These are phyloP conservation scores for Cydia amplana DNA, from an alignment of 1,140 invertebrate species.

Conservation along the genomic window DNA sequence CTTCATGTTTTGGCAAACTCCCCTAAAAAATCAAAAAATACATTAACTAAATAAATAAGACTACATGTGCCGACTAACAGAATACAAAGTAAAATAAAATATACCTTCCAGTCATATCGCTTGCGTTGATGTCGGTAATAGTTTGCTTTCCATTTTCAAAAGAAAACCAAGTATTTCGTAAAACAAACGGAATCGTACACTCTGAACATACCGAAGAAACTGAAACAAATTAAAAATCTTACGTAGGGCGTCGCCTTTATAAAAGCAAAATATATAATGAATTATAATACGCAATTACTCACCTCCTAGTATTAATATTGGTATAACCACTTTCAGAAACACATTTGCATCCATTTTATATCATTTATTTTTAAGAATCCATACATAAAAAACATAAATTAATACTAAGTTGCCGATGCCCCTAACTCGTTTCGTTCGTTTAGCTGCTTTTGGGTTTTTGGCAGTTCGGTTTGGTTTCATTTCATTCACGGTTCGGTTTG, in stretches of 20 bases:
- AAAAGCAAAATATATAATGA: conserved; percentile 33
- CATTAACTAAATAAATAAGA: background rate
- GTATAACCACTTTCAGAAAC: conserved; percentile 29
- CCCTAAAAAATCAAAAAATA: conserved; percentile 70
- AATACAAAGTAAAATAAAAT: conserved; percentile 29
- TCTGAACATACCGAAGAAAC: conserved; percentile 60
- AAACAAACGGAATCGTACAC: conserved; percentile 86
- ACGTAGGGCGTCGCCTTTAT: conserved; percentile 52
- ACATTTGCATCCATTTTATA: conserved; percentile 8
- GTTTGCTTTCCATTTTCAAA: conserved; percentile 93
- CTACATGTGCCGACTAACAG: conserved; percentile 14
- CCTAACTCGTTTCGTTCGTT: background rate
- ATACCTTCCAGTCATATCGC: conserved; percentile 84
- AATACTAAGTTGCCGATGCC: background rate
- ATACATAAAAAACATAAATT: conserved; percentile 8
- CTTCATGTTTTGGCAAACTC: conserved; percentile 85
- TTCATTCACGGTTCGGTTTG: background rate
- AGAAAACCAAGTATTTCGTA: conserved; percentile 94
- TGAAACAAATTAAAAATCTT: conserved; percentile 53
- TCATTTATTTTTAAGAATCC: background rate
- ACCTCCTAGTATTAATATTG: conserved; percentile 37
- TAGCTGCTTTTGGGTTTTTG: background rate
- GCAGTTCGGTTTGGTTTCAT: background rate
- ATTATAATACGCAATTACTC: conserved; percentile 34
- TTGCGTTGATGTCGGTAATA: conserved; percentile 89